Evolutionary conservation across 2,888 invertebrate genomes (phyloP), one percentile per base, ranked within the genome.

Genomic region (Monopis laevigella): DNA sequence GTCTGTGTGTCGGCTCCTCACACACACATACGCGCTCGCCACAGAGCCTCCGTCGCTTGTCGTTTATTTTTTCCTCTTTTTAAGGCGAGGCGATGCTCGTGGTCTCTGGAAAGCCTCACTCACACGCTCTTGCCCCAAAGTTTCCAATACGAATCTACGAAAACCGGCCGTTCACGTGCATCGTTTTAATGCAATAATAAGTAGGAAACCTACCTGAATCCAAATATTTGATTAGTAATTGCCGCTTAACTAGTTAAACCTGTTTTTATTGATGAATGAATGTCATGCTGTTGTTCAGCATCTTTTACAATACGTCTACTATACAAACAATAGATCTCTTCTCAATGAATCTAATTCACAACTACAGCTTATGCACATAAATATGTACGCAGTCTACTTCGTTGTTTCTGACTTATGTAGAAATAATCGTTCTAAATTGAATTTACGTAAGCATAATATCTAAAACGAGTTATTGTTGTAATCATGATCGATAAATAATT

Each of bases 191-290:
- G 12, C 12, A 11, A 29, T 10, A 11, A 8, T 29, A 29, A 6
- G 8, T 29, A 5, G 5, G 11, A 29, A 5, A 11, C 6, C 12
- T 21, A 19, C 21, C 36, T 21, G 21, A 19, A 21, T 36, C 21
- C 36, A 36, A 36, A 36, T 36, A 36, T 36, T 36, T 41, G 28
- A 32, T 26, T 19, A 41, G 12, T 42, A 29, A 24, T 42, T 42
- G 29, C 17, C 21, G 21, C 16, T 38, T n/a, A 27, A 43, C 43
- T 27, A 39, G 43, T 43, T 21, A 32, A 43, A 43, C 43, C 43
- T 28, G 43, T 38, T 43, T n/a, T 18, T 17, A 17, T 39, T 39
- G 39, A 43, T 43, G 43, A 43, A 43, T 43, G 43, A 43, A 30
- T 21, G 14, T 17, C n/a, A n/a, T n/a, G n/a, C n/a, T n/a, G n/a